Evolutionary conservation across 2,113 vertebrate species (phyloP).

Genomic region (Rhinichthys klamathensis): DNA sequence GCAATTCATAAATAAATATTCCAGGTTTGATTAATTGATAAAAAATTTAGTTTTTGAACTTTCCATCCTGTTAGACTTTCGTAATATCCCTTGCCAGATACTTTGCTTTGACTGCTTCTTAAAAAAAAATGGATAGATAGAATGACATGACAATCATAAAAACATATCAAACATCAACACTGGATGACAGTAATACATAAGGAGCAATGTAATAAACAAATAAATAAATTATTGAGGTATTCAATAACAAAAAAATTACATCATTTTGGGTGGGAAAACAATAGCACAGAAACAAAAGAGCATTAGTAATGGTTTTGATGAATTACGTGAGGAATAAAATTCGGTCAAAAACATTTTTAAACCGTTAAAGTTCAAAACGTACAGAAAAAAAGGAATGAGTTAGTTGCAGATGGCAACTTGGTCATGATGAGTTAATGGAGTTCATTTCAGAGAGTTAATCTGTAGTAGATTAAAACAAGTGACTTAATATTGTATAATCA

Average conservation of each 20-base stretch:
- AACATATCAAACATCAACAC: not conserved
- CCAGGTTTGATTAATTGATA: not conserved
- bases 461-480: constrained; percentile 16
- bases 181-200: not conserved
- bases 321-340: not conserved
- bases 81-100: not conserved
- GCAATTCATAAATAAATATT: not conserved
- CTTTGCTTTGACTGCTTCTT: not conserved
- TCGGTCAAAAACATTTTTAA: not conserved
- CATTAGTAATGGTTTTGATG: not conserved
- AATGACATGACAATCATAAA: not conserved
- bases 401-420: not conserved
- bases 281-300: too few relatives aligned
- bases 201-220: not conserved
- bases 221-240: not conserved
- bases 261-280: too few relatives aligned
- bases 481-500: constrained; percentile 15
- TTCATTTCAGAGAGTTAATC: constrained; percentile 1
- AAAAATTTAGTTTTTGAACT: not conserved
- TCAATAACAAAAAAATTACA: too few relatives aligned
- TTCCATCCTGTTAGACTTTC: not conserved
- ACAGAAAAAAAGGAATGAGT: not conserved
- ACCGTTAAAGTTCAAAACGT: not conserved
- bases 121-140: too few relatives aligned
- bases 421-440: not conserved